Evolutionary conservation across 2,888 invertebrate species (phyloP).

Genomic region (Marronus borbonicus): DNA sequence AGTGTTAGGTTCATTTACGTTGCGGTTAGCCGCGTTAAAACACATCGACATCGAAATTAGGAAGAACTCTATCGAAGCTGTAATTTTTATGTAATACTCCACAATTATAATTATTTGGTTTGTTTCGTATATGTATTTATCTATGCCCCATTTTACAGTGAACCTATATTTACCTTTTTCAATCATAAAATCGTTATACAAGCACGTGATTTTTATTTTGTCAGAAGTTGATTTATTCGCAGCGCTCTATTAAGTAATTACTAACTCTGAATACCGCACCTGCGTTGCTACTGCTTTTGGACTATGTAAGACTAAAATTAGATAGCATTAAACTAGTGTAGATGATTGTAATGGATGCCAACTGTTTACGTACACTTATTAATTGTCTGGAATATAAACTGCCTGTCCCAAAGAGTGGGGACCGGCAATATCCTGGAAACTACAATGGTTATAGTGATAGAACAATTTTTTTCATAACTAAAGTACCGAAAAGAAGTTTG

Average conservation of each 20-base stretch:
- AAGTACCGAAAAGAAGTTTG: no score
- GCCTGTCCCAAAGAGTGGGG: no score
- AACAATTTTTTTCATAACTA: no score
- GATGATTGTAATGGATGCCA: no score
- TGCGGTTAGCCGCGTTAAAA: slow-evolving; percentile 40
- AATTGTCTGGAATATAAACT: no score
- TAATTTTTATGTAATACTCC: slow-evolving; percentile 33
- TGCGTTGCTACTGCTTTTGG: not conserved
- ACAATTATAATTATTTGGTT: slow-evolving; percentile 27
- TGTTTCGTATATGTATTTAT: slow-evolving; percentile 33
- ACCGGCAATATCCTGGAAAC: no score
- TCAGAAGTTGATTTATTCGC: slow-evolving; percentile 36
- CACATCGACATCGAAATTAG: slow-evolving; percentile 27
- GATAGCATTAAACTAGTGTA: no score
- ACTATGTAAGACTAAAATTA: not conserved
- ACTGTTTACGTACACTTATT: no score
- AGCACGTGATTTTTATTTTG: slow-evolving; percentile 19
- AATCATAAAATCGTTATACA: slow-evolving; percentile 19
- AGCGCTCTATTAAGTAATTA: not conserved
- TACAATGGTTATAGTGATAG: no score
- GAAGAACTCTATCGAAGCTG: slow-evolving; percentile 15
- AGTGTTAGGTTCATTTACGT: slow-evolving; percentile 26
- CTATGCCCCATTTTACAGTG: slow-evolving; percentile 35
- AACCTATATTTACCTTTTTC: slow-evolving; percentile 28
- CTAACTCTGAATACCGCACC: slow-evolving; percentile 17